These are phyloP conservation scores for Orius insidiosus DNA, from an alignment of 1,140 invertebrate genomes.

Conservation along the genomic window DNA sequence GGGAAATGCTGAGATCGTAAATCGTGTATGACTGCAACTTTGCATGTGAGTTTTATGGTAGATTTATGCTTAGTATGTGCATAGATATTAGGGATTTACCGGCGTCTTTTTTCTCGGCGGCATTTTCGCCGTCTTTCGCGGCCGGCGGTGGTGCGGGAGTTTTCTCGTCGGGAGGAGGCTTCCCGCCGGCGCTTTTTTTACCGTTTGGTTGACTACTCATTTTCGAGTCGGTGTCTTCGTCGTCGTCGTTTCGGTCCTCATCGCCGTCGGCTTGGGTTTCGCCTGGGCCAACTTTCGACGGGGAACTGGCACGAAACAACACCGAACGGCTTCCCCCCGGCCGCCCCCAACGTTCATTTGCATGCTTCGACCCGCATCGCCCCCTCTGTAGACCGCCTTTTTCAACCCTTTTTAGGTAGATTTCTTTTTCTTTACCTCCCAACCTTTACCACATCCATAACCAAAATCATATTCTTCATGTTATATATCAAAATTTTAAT, in stretches of 20 bases:
- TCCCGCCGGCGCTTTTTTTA: conserved; percentile 7
- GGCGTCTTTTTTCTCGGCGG: conserved; percentile 5
- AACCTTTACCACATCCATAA: background rate
- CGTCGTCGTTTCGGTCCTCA: background rate
- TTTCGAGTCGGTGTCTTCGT: background rate
- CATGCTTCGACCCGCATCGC: conserved; percentile 17
- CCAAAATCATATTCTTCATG: background rate
- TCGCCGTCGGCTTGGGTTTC: background rate
- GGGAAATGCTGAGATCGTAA: background rate
- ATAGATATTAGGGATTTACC: background rate
- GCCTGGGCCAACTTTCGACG: background rate
- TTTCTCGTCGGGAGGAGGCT: conserved; percentile 11
- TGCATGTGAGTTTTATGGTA: background rate
- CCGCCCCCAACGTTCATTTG: conserved; percentile 12
- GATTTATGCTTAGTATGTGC: background rate
- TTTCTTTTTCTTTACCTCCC: background rate
- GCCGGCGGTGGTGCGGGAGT: background rate
- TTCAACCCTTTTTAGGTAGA: no score
- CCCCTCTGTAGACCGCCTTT: background rate
- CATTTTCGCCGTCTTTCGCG: conserved; percentile 5
- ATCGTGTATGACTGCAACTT: background rate
- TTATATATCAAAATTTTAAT: no score
- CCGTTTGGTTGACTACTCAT: conserved; percentile 7
- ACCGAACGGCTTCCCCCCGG: background rate
- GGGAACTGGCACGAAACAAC: conserved; percentile 7